phyloP scores from a whole-genome alignment of 2,113 vertebrate species.

The Eudyptes chrysolophus region DNA sequence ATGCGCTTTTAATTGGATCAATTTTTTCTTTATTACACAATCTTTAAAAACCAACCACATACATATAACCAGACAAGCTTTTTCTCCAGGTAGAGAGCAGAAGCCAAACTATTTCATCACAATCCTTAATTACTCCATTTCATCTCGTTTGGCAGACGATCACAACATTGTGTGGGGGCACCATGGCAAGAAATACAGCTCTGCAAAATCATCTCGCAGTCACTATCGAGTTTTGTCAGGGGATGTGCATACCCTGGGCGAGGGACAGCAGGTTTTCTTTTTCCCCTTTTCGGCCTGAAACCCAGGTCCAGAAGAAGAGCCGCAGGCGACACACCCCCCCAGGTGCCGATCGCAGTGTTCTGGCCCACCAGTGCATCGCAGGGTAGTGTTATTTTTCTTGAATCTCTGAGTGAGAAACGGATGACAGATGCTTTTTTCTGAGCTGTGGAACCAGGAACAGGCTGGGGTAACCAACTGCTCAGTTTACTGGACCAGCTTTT shows the following conservation, averaged over 20 bases:
- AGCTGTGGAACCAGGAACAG: slow-evolving; percentile 4
- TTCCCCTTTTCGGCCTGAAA: not conserved
- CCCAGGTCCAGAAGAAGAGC: not conserved
- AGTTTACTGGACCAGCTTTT: slow-evolving; percentile 1
- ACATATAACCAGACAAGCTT: not conserved
- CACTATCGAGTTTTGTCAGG: not conserved
- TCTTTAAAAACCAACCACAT: slow-evolving; percentile 49
- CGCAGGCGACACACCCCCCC: not conserved
- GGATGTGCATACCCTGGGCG: not conserved
- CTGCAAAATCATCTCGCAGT: not conserved
- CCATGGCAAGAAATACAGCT: not conserved
- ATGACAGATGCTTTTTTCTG: slow-evolving; percentile 1
- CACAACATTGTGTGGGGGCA: not conserved
- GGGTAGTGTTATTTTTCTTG: not conserved
- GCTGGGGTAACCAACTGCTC: not conserved
- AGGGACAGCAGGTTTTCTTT: not conserved
- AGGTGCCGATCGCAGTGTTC: not conserved
- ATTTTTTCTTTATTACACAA: slow-evolving; percentile 69
- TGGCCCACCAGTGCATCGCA: not conserved
- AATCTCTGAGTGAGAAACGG: slow-evolving; percentile 18
- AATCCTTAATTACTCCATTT: slow-evolving; percentile 25
- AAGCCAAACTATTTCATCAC: slow-evolving; percentile 21
- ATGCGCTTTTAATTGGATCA: slow-evolving; percentile 68
- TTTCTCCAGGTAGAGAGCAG: slow-evolving; percentile 58
- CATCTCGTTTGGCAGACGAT: slow-evolving; percentile 8